These are phyloP conservation scores for Galaxias olidus DNA, from an alignment of 2,797 vertebrate species.

Conservation along the genomic window DNA sequence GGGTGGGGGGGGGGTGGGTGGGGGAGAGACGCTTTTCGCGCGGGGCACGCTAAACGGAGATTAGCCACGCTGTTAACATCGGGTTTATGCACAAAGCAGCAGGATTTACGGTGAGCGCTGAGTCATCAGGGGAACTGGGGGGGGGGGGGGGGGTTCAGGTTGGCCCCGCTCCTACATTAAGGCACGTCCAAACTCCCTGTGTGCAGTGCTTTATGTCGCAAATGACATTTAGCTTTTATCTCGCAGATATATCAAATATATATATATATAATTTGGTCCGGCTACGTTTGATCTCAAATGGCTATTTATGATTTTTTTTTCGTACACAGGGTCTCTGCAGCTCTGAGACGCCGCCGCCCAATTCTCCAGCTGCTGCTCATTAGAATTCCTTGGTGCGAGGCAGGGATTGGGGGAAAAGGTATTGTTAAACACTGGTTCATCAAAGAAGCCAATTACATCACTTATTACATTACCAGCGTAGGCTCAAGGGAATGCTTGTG, in stretches of 20 bases:
- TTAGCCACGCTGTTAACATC: neutral
- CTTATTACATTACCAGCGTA: slow-evolving; percentile 63
- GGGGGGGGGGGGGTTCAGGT: too few species aligned
- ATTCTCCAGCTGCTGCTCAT: slow-evolving; percentile 52
- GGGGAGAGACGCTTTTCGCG: neutral
- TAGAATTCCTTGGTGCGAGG: slow-evolving; percentile 51
- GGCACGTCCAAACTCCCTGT: too few species aligned
- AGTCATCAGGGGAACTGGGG: too few species aligned
- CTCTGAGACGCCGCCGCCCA: slow-evolving; percentile 10
- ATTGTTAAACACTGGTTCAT: slow-evolving; percentile 67
- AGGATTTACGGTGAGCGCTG: neutral
- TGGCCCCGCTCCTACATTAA: too few species aligned
- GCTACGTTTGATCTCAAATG: too few species aligned
- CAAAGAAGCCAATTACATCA: slow-evolving; percentile 70
- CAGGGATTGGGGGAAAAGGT: slow-evolving; percentile 43
- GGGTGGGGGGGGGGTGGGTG: too few species aligned
- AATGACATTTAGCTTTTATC: too few species aligned
- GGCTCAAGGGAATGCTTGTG: slow-evolving; percentile 53
- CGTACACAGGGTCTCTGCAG: too few species aligned
- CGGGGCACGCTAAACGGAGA: neutral
- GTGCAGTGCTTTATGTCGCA: too few species aligned
- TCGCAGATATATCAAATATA: too few species aligned
- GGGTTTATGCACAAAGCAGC: neutral
- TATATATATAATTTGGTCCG: too few species aligned
- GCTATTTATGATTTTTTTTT: too few species aligned